Conservation (phyloP, 2,113 vertebrate species). For the Otus sunia region DNA sequence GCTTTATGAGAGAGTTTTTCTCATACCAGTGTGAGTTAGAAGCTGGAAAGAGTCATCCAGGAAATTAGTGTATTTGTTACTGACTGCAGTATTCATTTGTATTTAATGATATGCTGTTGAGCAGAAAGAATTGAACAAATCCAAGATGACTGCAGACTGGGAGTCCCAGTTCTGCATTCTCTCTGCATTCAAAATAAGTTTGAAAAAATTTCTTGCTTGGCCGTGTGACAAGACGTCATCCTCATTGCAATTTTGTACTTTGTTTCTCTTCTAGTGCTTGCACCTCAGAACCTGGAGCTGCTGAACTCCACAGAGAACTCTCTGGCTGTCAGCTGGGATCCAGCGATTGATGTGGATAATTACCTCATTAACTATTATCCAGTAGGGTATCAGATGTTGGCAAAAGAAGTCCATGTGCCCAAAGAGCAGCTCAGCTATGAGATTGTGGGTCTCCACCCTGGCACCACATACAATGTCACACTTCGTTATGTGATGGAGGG, state of each 20-base stretch:
- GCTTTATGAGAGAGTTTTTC: neutral
- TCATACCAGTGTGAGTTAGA: neutral
- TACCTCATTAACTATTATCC: conserved; percentile 83
- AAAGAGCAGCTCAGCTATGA: conserved; percentile 78
- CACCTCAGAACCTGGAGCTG: conserved; percentile 78
- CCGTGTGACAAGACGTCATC: neutral
- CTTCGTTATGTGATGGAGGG: conserved; percentile 78
- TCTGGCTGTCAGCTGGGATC: conserved; percentile 83
- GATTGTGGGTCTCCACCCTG: conserved; percentile 75
- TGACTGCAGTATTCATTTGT: neutral
- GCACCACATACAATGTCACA: conserved; percentile 78
- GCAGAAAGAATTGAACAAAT: neutral
- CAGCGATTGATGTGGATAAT: conserved; percentile 76
- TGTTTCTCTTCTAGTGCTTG: conserved; percentile 66
- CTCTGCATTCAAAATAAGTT: neutral
- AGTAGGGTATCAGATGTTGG: conserved; percentile 53
- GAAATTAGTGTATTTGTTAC: neutral
- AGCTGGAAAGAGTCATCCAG: neutral
- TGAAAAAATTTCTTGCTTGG: neutral
- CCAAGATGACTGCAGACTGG: neutral
- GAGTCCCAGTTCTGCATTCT: neutral
- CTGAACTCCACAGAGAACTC: conserved; percentile 79
- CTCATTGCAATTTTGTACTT: neutral
- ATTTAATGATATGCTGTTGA: neutral
- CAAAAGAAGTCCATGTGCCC: conserved; percentile 71